These are phyloP conservation scores for Troides oblongomaculatus DNA, from an alignment of 2,888 invertebrate species.

Conservation along the genomic window DNA sequence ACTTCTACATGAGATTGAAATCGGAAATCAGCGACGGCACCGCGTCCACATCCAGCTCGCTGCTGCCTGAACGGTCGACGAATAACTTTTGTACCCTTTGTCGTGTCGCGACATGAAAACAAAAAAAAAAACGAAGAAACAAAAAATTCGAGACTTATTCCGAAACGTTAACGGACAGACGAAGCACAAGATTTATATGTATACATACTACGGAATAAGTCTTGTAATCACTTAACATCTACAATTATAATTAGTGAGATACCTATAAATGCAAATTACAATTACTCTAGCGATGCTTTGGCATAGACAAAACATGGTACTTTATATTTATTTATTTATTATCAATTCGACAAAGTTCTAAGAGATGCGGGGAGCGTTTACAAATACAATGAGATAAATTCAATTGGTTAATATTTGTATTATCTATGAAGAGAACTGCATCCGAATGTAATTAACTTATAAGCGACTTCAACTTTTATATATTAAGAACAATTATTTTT, in stretches of 20 bases:
- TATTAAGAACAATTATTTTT: slow-evolving; percentile 15
- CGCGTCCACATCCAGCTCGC: slow-evolving; percentile 29
- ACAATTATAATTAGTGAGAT: slow-evolving; percentile 76
- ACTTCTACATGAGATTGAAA: slow-evolving; percentile 36
- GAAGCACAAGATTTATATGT: slow-evolving; percentile 56
- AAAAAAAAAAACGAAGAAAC: too few species aligned
- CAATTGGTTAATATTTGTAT: slow-evolving; percentile 26
- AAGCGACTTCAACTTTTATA: slow-evolving; percentile 13
- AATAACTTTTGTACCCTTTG: slow-evolving; percentile 23
- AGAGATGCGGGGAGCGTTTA: slow-evolving; percentile 37
- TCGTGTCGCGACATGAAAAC: slow-evolving; percentile 33
- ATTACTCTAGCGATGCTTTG: slow-evolving; percentile 80
- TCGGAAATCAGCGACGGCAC: slow-evolving; percentile 8
- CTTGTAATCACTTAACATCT: slow-evolving; percentile 72
- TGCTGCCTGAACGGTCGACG: slow-evolving; percentile 33
- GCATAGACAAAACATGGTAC: slow-evolving; percentile 79
- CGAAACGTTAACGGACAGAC: slow-evolving; percentile 55
- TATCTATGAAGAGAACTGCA: slow-evolving; percentile 15
- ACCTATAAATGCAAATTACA: slow-evolving; percentile 79
- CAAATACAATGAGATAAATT: slow-evolving; percentile 38
- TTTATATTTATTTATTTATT: slow-evolving; percentile 37
- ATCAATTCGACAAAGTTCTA: slow-evolving; percentile 23
- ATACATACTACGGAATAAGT: slow-evolving; percentile 74
- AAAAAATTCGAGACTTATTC: slow-evolving; percentile 68
- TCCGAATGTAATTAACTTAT: slow-evolving; percentile 8